A percentile compares a stretch with the other conserved stretches of the same genome.
These are phyloP conservation scores for Heteronetta atricapilla DNA, from an alignment of 2,113 vertebrate genomes.

Conservation along the genomic window DNA sequence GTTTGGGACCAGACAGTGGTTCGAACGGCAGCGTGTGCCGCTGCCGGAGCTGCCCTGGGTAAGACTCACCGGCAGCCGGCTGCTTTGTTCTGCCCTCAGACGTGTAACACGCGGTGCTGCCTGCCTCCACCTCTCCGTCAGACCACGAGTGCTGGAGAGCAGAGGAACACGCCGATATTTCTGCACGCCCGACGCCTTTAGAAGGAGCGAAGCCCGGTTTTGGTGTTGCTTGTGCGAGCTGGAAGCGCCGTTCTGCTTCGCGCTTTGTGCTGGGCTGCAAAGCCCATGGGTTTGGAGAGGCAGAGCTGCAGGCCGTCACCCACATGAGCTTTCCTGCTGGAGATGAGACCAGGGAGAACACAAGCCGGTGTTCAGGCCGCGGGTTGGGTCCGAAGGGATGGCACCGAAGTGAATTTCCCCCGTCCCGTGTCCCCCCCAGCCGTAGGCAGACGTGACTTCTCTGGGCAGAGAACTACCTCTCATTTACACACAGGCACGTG, in stretches of 20 bases:
- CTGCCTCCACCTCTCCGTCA: not conserved
- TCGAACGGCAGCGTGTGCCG: not conserved
- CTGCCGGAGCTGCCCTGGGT: not conserved
- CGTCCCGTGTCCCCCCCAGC: no score
- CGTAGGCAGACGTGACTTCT: not conserved
- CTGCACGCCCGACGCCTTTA: not conserved
- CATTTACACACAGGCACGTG: rapidly evolving
- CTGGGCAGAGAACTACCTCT: not conserved
- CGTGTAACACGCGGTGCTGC: not conserved
- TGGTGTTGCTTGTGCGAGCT: not conserved
- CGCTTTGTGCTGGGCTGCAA: not conserved
- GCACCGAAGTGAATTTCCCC: not conserved
- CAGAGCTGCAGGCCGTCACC: not conserved
- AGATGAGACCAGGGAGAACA: not conserved
- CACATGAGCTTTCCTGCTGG: not conserved
- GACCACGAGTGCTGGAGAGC: not conserved
- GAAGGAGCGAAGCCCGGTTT: not conserved
- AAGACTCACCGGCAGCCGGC: not conserved
- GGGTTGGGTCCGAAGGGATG: not conserved
- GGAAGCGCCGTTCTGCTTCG: rapidly evolving
- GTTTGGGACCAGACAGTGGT: not conserved
- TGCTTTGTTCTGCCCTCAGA: not conserved
- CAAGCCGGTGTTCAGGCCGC: not conserved
- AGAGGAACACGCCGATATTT: not conserved
- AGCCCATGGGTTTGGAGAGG: not conserved